Evolutionary conservation across 2,113 vertebrate genomes (phyloP), one percentile per base, ranked within the genome.

Genomic region (Phocoena phocoena): DNA sequence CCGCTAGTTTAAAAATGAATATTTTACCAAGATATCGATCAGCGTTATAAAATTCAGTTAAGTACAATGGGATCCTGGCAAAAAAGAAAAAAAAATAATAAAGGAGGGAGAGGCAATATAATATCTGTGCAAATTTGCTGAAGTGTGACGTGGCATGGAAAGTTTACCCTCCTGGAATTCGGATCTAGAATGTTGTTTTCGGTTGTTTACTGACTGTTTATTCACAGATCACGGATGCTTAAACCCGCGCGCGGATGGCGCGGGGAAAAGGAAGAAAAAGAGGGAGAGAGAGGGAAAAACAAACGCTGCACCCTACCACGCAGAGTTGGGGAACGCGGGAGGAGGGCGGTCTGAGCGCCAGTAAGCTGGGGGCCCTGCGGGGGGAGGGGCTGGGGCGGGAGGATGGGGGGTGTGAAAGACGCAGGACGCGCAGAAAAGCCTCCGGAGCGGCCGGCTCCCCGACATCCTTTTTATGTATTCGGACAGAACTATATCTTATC

Each of bases 11-110:
- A 98, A 99, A 99, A 99, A 99, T 99, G 99, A 99, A 99, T 99
- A 99, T 99, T 99, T 99, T 99, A 99, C 99, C 99, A 99, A 99
- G 99, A 99, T 99, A 99, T 99, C 99, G 99, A 99, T 99, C 99
- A 99, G 99, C 98, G 99, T 98, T 99, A 99, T 99, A 99, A 99
- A 99, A 99, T 99, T 99, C 99, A 99, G 99, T 99, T 99, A 99
- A 99, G 98, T 99, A 99, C 99, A 99, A 99, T 99, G 99, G 99
- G 98, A 99, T 98, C 88, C 95, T 97, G 99, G 93, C 93, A 91
- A 91, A 88, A 97, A 76, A 97, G 91, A 63, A 77, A 98, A 50
- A 74, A 99, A 98, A 98, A 97, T 26, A 97, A 97, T 73, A 97
- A 98, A 99, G 99, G 98, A 98, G 98, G 98, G 98, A 98, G 98